Base-by-base conservation (phyloP, 1,140 invertebrate species). In the Eueides isabella region DNA sequence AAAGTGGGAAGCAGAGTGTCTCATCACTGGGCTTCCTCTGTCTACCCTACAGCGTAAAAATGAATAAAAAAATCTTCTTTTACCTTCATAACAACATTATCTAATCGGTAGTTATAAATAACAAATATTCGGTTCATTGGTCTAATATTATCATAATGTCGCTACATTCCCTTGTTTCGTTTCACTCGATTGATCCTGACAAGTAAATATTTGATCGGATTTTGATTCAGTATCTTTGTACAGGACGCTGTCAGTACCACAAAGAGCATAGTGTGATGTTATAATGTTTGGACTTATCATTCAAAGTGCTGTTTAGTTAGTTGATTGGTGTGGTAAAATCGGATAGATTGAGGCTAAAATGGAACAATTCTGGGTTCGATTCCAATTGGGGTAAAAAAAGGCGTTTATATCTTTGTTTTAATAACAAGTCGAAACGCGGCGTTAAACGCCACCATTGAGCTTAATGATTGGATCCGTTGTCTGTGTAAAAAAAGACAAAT, bases 151-250 rank as follows among this genome's bases (percentile, higher is more conserved):
- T 26, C 65, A 38, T 73, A 33, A 41, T 63, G 28, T 31, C 66
- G 66, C 38, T 73, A 41, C 67, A 73, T 61, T 16, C 72, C 3
- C 72, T 11, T 55, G 72, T 61, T 73, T 44, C 35, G 72, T 29
- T 68, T 19, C 65, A 64, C 55, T 65, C 69, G 55, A 62, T 68
- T 74, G 67, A 44, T 69, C 72, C 6, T 19, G 30, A 41, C 61
- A 26, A 26, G 38, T 74, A 74, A 74, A 74, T 74, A 74, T 74
- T 74, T 74, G 55, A 74, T 74, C 28, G 38, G 66, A 64, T 69
- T 74, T 68, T 68, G 72, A 67, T 67, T 70, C 61, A 69, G 38
- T 72, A 55, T 74, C 72, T 69, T 71, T 71, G 69, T 71, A n/a
- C 61, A 64, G 67, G 55, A 74, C 30, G 71, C 35, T 74, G 66